phyloP scores from a whole-genome alignment of 2,888 invertebrate genomes.

The Odontocolon sp. region DNA sequence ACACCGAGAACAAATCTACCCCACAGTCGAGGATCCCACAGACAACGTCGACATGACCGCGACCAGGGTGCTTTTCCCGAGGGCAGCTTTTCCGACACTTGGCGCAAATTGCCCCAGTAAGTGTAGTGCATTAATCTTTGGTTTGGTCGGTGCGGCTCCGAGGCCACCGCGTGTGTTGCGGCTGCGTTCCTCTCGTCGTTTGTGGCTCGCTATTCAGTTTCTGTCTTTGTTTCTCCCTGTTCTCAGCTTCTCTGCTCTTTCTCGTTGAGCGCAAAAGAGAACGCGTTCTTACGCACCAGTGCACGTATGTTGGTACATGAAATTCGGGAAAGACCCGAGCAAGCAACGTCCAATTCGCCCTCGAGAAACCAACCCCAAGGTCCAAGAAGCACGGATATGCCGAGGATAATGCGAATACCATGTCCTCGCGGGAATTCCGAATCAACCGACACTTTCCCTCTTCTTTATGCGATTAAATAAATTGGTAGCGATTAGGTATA shows the following conservation, averaged over 20 bases:
- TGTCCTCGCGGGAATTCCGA: slow-evolving; percentile 73
- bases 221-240: slow-evolving; percentile 55
- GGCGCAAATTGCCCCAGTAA: slow-evolving; percentile 81
- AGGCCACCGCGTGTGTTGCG: slow-evolving; percentile 77
- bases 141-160: slow-evolving; percentile 76
- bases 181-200: slow-evolving; percentile 77
- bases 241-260: slow-evolving; percentile 48
- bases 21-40: slow-evolving; percentile 63
- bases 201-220: slow-evolving; percentile 73
- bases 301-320: slow-evolving; percentile 6
- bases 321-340: not conserved
- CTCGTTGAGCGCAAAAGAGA: slow-evolving; percentile 34
- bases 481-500: slow-evolving; percentile 76
- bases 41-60: slow-evolving; percentile 38
- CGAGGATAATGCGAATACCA: slow-evolving; percentile 78
- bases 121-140: slow-evolving; percentile 81
- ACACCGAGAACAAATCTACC: slow-evolving; percentile 74
- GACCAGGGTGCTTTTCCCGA: slow-evolving; percentile 47
- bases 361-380: slow-evolving; percentile 43
- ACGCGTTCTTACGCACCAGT: slow-evolving; percentile 59
- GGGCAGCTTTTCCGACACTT: slow-evolving; percentile 75
- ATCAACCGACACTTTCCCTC: slow-evolving; percentile 68
- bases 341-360: slow-evolving; percentile 45
- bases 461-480: slow-evolving; percentile 77
- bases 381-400: slow-evolving; percentile 30